Conservation (phyloP, 2,113 vertebrate genomes). For the Lagenorhynchus albirostris region DNA sequence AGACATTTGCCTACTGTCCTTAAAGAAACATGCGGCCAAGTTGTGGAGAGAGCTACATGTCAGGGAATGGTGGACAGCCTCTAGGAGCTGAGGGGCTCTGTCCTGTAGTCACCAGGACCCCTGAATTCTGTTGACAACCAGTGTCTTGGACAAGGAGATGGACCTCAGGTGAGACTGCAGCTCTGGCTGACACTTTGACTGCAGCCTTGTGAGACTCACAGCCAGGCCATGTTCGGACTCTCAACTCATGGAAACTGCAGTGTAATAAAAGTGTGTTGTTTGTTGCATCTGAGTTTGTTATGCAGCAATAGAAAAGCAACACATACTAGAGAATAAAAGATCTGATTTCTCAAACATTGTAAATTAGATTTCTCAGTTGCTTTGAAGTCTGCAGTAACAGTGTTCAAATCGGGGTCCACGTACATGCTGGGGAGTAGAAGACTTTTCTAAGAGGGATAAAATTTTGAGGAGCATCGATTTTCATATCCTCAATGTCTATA, state of each 20-base stretch:
- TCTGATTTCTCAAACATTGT: neutral
- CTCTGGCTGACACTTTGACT: too few species aligned
- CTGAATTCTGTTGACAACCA: neutral
- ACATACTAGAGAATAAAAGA: neutral
- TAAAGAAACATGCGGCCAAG: neutral
- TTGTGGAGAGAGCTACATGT: neutral
- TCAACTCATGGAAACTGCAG: neutral
- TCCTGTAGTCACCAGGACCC: neutral
- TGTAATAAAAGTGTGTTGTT: neutral
- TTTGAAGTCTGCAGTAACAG: neutral
- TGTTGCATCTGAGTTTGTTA: neutral
- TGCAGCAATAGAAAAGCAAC: neutral
- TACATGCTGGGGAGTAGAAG: neutral
- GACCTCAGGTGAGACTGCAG: neutral
- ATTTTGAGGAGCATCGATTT: neutral
- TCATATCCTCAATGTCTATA: neutral
- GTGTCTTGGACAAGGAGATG: neutral
- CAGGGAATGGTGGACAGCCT: neutral
- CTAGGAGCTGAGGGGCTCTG: neutral
- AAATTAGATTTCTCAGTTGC: neutral
- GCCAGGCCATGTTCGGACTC: neutral
- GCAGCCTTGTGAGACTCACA: neutral
- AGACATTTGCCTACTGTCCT: neutral
- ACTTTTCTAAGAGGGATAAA: neutral
- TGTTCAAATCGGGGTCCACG: neutral